phyloP scores from a whole-genome alignment of 2,888 invertebrate genomes.

The Scaptomyza polygonia region DNA sequence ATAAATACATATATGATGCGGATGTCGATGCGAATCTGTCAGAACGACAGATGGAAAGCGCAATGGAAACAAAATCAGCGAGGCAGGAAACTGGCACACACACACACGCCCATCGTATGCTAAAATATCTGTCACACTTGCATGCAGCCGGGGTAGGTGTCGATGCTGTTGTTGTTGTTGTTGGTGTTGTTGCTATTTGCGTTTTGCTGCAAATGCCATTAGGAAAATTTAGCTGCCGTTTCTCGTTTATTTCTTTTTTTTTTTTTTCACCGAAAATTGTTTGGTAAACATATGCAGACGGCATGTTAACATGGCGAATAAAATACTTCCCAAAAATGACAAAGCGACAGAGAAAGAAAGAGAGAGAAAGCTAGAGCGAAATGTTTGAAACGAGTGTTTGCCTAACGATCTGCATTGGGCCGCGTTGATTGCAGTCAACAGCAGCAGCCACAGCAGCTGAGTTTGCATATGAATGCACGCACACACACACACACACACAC shows the following conservation, averaged over 20 bases:
- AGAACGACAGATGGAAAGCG: slow-evolving; percentile 46
- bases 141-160: slow-evolving; percentile 51
- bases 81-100: slow-evolving; percentile 51
- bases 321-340: slow-evolving; percentile 53
- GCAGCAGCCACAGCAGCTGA: slow-evolving; percentile 26
- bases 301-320: slow-evolving; percentile 76
- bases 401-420: slow-evolving; percentile 78
- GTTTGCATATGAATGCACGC: neutral
- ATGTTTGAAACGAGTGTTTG: slow-evolving; percentile 61
- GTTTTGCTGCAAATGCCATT: slow-evolving; percentile 66
- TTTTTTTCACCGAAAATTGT: slow-evolving; percentile 30
- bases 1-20: slow-evolving; percentile 3
- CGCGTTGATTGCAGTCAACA: slow-evolving; percentile 63
- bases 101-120: slow-evolving; percentile 43
- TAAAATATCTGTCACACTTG: slow-evolving; percentile 63
- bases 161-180: slow-evolving; percentile 34
- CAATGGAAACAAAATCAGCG: slow-evolving; percentile 65
- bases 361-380: slow-evolving; percentile 2
- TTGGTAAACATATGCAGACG: slow-evolving; percentile 73
- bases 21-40: slow-evolving; percentile 21
- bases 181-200: slow-evolving; percentile 22
- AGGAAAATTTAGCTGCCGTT: slow-evolving; percentile 57
- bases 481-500: too few relatives aligned
- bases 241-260: too few relatives aligned
- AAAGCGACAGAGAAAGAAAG: slow-evolving; percentile 4